Conservation (phyloP, 2,888 invertebrate species). For the Ophion obscuratus region DNA sequence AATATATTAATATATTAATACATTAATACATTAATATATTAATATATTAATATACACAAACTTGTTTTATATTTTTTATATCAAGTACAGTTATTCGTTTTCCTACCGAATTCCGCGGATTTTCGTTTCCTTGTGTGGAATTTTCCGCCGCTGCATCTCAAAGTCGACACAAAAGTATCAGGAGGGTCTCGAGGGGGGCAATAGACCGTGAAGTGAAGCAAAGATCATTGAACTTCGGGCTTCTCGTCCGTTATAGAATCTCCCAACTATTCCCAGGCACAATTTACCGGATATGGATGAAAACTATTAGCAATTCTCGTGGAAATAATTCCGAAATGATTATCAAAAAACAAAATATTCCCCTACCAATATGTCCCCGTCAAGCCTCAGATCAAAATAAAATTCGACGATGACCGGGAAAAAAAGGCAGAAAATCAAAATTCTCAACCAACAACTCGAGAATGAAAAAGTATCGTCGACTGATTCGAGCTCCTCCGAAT, state of each 20-base stretch:
- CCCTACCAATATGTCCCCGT: too few species aligned
- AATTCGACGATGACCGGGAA: neutral
- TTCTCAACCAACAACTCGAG: neutral
- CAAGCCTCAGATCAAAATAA: neutral
- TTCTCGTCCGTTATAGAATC: slow-evolving; percentile 52
- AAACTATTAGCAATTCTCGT: neutral
- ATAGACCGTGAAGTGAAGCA: slow-evolving; percentile 56
- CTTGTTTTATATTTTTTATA: too few species aligned
- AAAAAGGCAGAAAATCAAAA: neutral
- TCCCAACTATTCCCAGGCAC: neutral
- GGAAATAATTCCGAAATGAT: neutral
- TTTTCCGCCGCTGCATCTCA: neutral
- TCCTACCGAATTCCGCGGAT: too few species aligned
- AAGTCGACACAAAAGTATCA: slow-evolving; percentile 45
- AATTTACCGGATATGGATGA: neutral
- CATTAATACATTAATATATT: too few species aligned
- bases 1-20: too few species aligned
- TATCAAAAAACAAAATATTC: neutral
- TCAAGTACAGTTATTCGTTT: too few species aligned
- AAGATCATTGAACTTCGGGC: slow-evolving; percentile 59
- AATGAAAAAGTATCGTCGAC: neutral
- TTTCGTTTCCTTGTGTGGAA: too few species aligned
- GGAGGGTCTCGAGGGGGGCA: slow-evolving; percentile 51
- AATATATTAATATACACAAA: too few species aligned
- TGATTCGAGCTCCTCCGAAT: neutral